Evolutionary conservation across 2,888 invertebrate species (phyloP).

Genomic region (Spodoptera picta): DNA sequence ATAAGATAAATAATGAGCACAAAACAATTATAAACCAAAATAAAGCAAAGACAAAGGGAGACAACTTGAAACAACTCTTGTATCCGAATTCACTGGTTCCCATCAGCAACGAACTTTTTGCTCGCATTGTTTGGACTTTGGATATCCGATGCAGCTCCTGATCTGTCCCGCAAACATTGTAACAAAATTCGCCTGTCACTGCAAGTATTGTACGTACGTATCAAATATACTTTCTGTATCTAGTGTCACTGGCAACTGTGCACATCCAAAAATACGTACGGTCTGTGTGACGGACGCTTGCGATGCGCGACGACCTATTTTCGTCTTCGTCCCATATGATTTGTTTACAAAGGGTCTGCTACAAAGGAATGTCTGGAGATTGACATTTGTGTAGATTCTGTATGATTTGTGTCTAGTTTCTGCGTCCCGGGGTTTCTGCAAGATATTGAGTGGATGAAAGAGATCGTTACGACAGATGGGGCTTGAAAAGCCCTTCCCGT

Average conservation of each 20-base stretch:
- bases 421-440: constrained; percentile 27
- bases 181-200: constrained; percentile 30
- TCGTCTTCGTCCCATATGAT: constrained; percentile 57
- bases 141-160: constrained; percentile 7
- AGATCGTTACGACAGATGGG: constrained; percentile 11
- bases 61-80: too few species aligned
- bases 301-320: constrained; percentile 69
- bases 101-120: constrained; percentile 3
- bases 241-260: constrained; percentile 63
- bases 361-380: constrained; percentile 61
- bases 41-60: too few species aligned
- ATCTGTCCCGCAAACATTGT: constrained; percentile 4
- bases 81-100: background rate
- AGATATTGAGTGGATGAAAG: constrained; percentile 22
- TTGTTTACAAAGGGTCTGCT: constrained; percentile 71
- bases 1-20: too few species aligned
- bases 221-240: constrained; percentile 51
- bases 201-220: constrained; percentile 33
- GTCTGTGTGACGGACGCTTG: constrained; percentile 59
- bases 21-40: too few species aligned
- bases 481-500: background rate
- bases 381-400: constrained; percentile 46
- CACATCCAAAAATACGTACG: constrained; percentile 70
- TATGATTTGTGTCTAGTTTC: constrained; percentile 39
- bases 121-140: constrained; percentile 23